These are phyloP conservation scores for Rhinolophus sinicus DNA, from an alignment of 2,113 vertebrate genomes.

Conservation along the genomic window DNA sequence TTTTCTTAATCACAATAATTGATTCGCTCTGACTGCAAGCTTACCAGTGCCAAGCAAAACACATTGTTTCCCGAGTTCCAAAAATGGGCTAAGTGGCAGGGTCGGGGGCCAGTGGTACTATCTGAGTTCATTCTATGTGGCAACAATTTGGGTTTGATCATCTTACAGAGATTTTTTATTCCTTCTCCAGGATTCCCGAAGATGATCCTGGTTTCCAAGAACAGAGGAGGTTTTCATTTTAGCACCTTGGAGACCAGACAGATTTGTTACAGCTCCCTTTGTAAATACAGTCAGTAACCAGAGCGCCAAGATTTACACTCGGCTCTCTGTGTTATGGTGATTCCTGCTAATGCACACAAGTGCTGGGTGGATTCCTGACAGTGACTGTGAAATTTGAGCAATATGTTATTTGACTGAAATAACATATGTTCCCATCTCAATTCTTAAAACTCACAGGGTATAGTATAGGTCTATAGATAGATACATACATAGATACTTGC, in stretches of 20 bases:
- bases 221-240: conserved; percentile 54
- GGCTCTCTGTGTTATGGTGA: conserved; percentile 29
- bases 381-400: neutral
- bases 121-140: neutral
- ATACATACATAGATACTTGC: neutral
- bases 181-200: neutral
- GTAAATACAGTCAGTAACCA: neutral
- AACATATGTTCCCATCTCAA: neutral
- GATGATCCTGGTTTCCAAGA: conserved; percentile 45
- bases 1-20: neutral
- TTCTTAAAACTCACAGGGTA: neutral
- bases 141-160: neutral
- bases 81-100: neutral
- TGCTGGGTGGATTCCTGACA: neutral
- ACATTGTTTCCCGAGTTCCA: neutral
- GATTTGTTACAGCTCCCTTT: neutral
- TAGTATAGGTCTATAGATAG: neutral
- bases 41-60: neutral
- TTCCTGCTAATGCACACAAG: neutral
- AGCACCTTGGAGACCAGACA: conserved; percentile 46
- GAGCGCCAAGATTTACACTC: neutral
- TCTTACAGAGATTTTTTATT: neutral
- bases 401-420: neutral
- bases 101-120: no score
- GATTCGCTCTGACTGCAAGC: neutral